These are phyloP conservation scores for Cardiocondyla obscurior DNA, from an alignment of 1,140 invertebrate genomes.

Conservation along the genomic window DNA sequence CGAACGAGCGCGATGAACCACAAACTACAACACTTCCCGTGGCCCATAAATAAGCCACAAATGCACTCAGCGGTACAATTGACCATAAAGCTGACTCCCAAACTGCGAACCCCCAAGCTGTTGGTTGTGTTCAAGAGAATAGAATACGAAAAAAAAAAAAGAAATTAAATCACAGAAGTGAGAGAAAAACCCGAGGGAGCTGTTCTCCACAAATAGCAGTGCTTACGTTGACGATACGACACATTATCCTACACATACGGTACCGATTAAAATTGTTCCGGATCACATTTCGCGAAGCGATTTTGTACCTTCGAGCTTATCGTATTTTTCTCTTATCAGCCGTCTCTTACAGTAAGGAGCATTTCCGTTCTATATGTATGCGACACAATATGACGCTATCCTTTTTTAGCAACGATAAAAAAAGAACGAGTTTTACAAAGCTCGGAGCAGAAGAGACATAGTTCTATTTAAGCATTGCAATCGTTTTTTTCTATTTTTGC, in stretches of 20 bases:
- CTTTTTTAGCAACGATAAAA: neutral
- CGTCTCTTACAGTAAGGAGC: neutral
- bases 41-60: constrained; percentile 30
- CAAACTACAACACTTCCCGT: neutral
- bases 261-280: neutral
- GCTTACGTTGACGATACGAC: constrained; percentile 2
- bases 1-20: neutral
- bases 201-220: neutral
- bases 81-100: constrained; percentile 36
- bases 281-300: neutral
- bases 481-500: neutral
- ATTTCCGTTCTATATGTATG: neutral
- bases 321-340: neutral
- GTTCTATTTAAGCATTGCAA: neutral
- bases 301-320: neutral
- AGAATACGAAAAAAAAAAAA: constrained; percentile 6
- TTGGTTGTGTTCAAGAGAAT: neutral
- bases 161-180: neutral
- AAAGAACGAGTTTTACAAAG: neutral
- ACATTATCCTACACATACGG: neutral
- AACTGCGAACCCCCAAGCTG: constrained; percentile 5
- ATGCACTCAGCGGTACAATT: constrained; percentile 38
- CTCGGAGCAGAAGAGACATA: neutral
- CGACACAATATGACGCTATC: neutral
- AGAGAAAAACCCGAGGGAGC: neutral